Conservation (phyloP, 2,113 vertebrate species). For the Pseudonaja textilis region DNA sequence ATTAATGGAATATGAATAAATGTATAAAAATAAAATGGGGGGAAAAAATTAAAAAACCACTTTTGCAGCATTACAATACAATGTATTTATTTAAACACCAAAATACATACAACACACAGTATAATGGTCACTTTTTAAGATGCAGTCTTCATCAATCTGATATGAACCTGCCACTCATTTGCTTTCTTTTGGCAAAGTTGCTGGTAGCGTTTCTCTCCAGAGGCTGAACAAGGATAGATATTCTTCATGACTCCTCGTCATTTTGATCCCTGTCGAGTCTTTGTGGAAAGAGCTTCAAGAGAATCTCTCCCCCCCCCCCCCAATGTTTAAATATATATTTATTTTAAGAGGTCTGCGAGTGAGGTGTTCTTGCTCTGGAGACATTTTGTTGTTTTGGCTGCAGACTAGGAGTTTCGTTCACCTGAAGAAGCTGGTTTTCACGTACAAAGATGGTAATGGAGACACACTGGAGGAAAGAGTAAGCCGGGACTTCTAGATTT, state of each 20-base stretch:
- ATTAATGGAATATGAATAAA: constrained; percentile 70
- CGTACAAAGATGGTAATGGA: not conserved
- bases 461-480: not conserved
- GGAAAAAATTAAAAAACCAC: constrained; percentile 61
- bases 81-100: constrained; percentile 64
- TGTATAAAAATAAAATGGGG: constrained; percentile 77
- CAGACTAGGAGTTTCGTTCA: constrained; percentile 11
- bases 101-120: constrained; percentile 65
- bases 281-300: constrained; percentile 47
- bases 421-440: not conserved
- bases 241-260: constrained; percentile 47
- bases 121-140: constrained; percentile 71
- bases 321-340: constrained; percentile 18
- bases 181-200: constrained; percentile 55
- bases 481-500: not conserved
- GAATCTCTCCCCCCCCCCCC: not conserved
- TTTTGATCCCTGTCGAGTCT: constrained; percentile 53
- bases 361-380: not conserved
- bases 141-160: constrained; percentile 62
- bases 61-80: constrained; percentile 76
- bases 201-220: constrained; percentile 61
- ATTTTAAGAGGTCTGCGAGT: constrained; percentile 17
- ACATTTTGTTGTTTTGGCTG: not conserved
- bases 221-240: constrained; percentile 48
- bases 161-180: constrained; percentile 42